Evolutionary conservation across 37 sponge, comb jelly and placozoan genomes (phyloP).

Genomic region (Spongia lamella): DNA sequence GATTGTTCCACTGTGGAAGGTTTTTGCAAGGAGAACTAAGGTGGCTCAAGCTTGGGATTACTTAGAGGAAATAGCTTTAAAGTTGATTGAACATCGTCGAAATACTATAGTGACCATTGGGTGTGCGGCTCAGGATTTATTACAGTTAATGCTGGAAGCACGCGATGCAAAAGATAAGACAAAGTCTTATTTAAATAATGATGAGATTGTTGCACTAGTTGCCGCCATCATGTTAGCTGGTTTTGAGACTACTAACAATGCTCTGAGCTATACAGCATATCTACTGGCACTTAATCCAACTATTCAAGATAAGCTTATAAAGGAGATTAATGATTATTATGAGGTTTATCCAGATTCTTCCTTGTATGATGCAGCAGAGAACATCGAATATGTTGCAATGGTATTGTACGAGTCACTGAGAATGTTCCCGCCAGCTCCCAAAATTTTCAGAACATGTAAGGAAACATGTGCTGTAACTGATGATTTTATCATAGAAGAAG

Average conservation of each 20-base stretch:
- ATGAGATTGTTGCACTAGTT: constrained; percentile 47
- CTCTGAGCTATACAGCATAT: constrained; percentile 58
- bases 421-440: constrained; percentile 64
- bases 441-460: background rate
- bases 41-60: too few relatives aligned
- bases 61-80: too few relatives aligned
- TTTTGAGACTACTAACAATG: constrained; percentile 77
- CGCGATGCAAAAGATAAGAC: background rate
- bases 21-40: too few relatives aligned
- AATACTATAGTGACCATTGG: too few relatives aligned
- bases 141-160: constrained; percentile 72
- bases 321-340: constrained; percentile 59
- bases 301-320: constrained; percentile 55
- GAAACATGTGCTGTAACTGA: background rate
- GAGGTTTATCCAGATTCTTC: constrained; percentile 53
- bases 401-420: constrained; percentile 78
- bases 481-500: constrained; percentile 40
- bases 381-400: constrained; percentile 73
- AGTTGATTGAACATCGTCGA: too few relatives aligned
- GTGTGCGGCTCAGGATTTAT: constrained; percentile 24
- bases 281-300: constrained; percentile 69
- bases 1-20: too few relatives aligned
- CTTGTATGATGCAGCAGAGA: constrained; percentile 66
- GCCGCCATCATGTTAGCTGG: constrained; percentile 75
- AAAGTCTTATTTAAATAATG: constrained; percentile 26